Base-by-base conservation (phyloP, 2,113 vertebrate genomes). In the Vidua chalybeata region DNA sequence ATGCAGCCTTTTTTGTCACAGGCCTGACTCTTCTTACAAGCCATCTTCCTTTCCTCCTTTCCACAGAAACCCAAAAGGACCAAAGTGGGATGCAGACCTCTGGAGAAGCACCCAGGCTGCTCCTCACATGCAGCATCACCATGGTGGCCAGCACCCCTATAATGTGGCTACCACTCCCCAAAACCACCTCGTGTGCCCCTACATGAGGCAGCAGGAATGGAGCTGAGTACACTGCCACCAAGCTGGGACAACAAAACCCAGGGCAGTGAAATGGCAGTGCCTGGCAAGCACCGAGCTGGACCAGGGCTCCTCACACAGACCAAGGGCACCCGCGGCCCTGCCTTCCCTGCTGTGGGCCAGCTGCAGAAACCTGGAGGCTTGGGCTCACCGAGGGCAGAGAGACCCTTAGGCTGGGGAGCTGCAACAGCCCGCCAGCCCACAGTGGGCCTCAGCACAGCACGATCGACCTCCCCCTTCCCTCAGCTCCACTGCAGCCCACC, bases 301-400 rank as follows among this genome's bases (percentile, higher is more conserved):
- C 6, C 7, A 0, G 61, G 12, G 16, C 9, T 49, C 4, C 66
- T 21, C 8, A 11, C 10, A 1, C 0, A 6, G 33, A 23, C 24
- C 66, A 1, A 27, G 1, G 37, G 68, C 41, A 16, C 13, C 12
- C 8, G 0, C 0, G 2, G 63, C 45, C 46, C 61, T 4, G 7
- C 19, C 18, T 23, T 12, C 54, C 2, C 1, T 11, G 49, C 33
- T 1, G 3, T 6, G 41, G 49, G 63, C 15, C 5, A 1, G n/a
- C 31, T 30, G 55, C 77, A 27, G 30, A n/a, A 31, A 4, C 2
- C 37, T 2, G 20, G 4, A 15, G 16, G 3, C n/a, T 1, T n/a
- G 15, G 33, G 37, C 11, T 14, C 35, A 30, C 26, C 51, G 1
- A n/a, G 10, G n/a, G 7, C 82, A 15, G 12, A 30, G 18, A 31